These are phyloP conservation scores for Hydrotaea cyrtoneurina DNA, from an alignment of 2,888 invertebrate species.

Conservation along the genomic window DNA sequence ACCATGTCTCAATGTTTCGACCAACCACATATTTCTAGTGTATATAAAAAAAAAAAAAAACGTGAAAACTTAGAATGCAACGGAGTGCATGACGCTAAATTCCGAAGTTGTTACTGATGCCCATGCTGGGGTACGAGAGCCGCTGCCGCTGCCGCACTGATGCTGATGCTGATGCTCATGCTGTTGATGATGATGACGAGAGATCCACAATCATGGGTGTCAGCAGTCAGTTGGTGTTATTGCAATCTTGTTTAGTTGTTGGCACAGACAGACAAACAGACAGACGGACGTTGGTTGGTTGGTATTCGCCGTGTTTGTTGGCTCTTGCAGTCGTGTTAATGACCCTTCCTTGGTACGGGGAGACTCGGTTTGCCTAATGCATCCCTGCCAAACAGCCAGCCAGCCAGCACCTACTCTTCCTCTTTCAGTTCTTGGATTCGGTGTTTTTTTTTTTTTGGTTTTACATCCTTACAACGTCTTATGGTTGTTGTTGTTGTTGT, in stretches of 20 bases:
- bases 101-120: neutral
- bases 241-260: slow-evolving; percentile 39
- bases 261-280: too few species aligned
- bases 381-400: neutral
- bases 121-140: neutral
- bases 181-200: slow-evolving; percentile 15
- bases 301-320: slow-evolving; percentile 42
- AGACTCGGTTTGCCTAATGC: neutral
- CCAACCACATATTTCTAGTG: neutral
- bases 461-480: slow-evolving; percentile 1
- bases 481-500: neutral
- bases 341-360: slow-evolving; percentile 45
- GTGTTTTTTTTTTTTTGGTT: neutral
- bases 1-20: too few species aligned
- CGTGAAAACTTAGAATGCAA: slow-evolving; percentile 16
- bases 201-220: slow-evolving; percentile 28
- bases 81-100: slow-evolving; percentile 20
- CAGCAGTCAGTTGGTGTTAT: slow-evolving; percentile 35
- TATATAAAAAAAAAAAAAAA: neutral
- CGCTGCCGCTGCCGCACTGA: neutral
- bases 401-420: slow-evolving; percentile 3
- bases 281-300: too few species aligned
- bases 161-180: slow-evolving; percentile 14
- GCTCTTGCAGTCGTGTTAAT: slow-evolving; percentile 66
- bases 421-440: neutral